Base-by-base conservation (phyloP, 2,888 invertebrate species). In the Agrilus biguttatus region DNA sequence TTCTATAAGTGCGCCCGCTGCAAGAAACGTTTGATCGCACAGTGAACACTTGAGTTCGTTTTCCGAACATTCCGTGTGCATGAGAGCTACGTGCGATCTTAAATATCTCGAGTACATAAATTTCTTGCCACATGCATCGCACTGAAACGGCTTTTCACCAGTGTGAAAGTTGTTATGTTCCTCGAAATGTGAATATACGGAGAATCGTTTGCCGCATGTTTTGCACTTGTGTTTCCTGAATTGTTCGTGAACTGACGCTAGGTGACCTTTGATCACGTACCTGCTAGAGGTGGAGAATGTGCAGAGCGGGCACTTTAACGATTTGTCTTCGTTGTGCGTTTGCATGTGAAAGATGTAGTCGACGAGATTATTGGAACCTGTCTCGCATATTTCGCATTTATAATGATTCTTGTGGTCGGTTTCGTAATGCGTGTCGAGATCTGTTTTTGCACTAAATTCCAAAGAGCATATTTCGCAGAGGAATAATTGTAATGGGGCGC, bases 31-130 rank as follows among this genome's bases (percentile, higher is more conserved):
- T 5, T 38, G 28, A 2, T 34, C 8, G 21, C 42, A 42, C 2
- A n/a, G 17, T 8, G 28, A 5, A 33, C 42, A 42, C 21, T 42
- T 42, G 28, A 38, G 38, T n/a, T 37, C 32, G 28, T 28, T 28
- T 10, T 28, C 28, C 3, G 28, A 28, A 28, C 28, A 28, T 10
- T 28, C 48, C 51, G 40, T 58, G 58, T 36, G 54, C 50, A 39
- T 55, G 53, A 42, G 51, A 52, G 56, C 55, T 39, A 56, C 57
- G 17, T 76, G 75, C 0, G 70, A 63, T 3, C 69, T 68, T 17
- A 75, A 54, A 48, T 74, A 74, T 55, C 75, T 73, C 1, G 64
- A 62, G 45, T 62, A 65, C 58, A 71, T 72, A 45, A 73, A 73
- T 21, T 70, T 69, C 44, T 72, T 72, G 33, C 71, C 72, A 48